These are phyloP conservation scores for Leptosomus discolor DNA, from an alignment of 2,113 vertebrate species.

Conservation along the genomic window DNA sequence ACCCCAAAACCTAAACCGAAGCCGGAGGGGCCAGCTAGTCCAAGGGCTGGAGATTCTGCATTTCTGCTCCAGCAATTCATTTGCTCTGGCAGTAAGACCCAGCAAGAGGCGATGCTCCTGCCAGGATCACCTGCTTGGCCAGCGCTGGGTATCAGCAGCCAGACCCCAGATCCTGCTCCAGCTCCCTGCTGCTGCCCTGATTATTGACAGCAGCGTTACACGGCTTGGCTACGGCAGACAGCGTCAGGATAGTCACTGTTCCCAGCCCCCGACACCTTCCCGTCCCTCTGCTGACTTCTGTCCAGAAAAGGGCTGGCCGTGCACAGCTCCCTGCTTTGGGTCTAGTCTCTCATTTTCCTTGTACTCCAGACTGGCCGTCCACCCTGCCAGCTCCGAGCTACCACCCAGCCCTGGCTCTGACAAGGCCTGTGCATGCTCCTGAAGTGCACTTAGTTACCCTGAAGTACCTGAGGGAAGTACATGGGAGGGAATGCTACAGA, in stretches of 20 bases:
- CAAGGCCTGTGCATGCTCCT: background rate
- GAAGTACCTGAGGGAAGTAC: background rate
- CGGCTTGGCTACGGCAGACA: too few species aligned
- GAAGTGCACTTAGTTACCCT: background rate
- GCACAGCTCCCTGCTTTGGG: accelerated
- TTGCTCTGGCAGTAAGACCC: background rate
- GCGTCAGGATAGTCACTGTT: background rate
- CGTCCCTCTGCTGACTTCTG: background rate
- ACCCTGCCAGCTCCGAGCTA: accelerated
- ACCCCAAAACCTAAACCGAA: background rate
- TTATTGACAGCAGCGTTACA: too few species aligned
- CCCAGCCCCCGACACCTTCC: background rate
- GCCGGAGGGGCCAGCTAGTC: background rate
- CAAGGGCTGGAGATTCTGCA: background rate
- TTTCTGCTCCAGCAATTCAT: background rate
- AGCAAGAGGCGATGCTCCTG: too few species aligned
- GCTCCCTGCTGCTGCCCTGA: background rate
- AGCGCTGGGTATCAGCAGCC: background rate
- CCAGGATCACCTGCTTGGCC: background rate
- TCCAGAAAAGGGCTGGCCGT: background rate
- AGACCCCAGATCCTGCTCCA: background rate
- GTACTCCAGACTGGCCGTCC: background rate
- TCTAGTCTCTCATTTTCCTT: background rate
- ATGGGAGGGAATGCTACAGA: background rate
- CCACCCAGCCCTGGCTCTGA: background rate